These are phyloP conservation scores for Drosophila anomalata DNA, from an alignment of 2,888 invertebrate genomes.

Conservation along the genomic window DNA sequence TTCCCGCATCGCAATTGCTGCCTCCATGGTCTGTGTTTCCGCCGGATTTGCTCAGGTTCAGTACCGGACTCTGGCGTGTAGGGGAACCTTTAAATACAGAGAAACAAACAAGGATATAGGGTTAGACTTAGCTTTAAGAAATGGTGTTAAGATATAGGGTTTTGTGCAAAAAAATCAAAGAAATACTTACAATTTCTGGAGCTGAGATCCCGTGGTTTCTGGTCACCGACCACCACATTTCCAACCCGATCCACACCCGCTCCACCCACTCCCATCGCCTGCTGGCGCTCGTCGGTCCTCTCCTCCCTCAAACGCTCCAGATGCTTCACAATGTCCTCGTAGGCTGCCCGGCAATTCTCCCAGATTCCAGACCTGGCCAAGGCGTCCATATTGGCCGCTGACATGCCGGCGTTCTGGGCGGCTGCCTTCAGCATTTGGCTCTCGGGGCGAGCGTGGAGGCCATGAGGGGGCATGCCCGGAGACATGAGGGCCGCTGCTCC, in stretches of 20 bases:
- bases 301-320: constrained; percentile 97
- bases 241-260: constrained; percentile 52
- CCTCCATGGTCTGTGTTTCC: constrained; percentile 89
- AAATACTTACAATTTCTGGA: constrained; percentile 91
- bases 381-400: constrained; percentile 91
- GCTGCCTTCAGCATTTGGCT: constrained; percentile 89
- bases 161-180: not conserved
- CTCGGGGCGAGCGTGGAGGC: constrained; percentile 90
- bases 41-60: constrained; percentile 95
- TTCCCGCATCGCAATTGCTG: constrained; percentile 86
- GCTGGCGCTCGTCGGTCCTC: constrained; percentile 93
- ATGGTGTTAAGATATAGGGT: not conserved
- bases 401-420: constrained; percentile 89
- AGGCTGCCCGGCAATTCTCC: constrained; percentile 97
- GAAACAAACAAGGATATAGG: not conserved
- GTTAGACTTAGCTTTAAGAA: too few relatives aligned
- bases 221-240: constrained; percentile 76
- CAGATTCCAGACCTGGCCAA: constrained; percentile 95
- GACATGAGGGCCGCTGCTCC: constrained; percentile 91
- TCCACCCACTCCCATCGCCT: constrained; percentile 86
- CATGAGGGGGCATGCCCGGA: constrained; percentile 94
- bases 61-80: constrained; percentile 95
- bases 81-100: constrained; percentile 86
- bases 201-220: constrained; percentile 90
- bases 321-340: constrained; percentile 97